Conservation (phyloP, 2,797 vertebrate species). For the Vultur gryphus region DNA sequence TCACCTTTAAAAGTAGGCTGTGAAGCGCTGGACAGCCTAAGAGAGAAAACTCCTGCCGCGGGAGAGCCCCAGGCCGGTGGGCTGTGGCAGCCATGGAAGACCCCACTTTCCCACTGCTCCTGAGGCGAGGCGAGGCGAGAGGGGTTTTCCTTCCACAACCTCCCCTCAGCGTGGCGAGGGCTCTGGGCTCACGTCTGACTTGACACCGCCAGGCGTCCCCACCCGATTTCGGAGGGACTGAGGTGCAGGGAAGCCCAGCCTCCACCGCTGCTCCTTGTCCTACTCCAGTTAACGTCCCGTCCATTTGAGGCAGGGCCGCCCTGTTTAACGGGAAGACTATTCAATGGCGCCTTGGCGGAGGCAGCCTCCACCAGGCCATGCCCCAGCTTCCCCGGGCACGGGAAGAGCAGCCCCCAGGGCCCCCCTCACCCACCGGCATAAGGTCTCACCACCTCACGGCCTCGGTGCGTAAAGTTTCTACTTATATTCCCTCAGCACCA, state of each 20-base stretch:
- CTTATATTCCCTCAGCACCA: neutral
- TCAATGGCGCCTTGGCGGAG: accelerated
- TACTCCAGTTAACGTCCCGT: accelerated
- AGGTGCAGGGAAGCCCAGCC: neutral
- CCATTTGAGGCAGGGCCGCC: neutral
- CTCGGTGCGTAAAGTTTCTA: neutral
- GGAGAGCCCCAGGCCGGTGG: neutral
- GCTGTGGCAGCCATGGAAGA: neutral
- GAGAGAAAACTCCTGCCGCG: neutral
- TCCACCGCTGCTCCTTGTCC: accelerated
- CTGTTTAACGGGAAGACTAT: neutral
- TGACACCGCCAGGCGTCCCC: accelerated
- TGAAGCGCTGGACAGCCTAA: neutral
- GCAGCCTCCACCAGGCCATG: neutral
- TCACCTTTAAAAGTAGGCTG: neutral
- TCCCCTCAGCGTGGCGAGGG: accelerated
- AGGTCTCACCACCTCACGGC: neutral
- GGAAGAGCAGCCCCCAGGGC: neutral
- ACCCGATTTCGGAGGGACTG: neutral
- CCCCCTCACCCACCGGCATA: accelerated
- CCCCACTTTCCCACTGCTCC: neutral
- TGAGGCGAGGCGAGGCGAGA: neutral
- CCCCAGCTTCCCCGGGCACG: accelerated
- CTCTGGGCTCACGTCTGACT: accelerated
- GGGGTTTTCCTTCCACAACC: neutral